phyloP scores from a whole-genome alignment of 2,113 vertebrate species.

The Microtus montanus region DNA sequence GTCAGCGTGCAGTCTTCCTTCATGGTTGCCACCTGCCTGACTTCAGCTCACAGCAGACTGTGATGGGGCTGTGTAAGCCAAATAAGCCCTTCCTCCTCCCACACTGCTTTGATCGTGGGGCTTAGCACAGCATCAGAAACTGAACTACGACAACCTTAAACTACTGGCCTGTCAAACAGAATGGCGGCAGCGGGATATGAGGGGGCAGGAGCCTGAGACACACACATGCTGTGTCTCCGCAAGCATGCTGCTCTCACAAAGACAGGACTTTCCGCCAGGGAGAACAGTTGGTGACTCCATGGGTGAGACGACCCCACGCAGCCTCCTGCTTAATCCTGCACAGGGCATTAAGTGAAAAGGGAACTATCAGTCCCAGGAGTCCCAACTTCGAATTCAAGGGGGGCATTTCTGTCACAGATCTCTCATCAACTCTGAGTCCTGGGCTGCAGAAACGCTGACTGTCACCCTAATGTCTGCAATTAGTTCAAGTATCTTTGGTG shows the following conservation, averaged over 20 bases:
- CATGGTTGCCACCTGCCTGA: background rate
- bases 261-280: background rate
- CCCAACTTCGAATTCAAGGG: background rate
- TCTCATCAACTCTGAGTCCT: background rate
- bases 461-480: background rate
- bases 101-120: background rate
- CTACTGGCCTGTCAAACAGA: background rate
- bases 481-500: background rate
- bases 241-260: background rate
- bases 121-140: background rate
- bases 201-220: background rate
- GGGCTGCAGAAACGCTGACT: background rate
- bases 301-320: background rate
- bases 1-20: background rate
- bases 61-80: background rate
- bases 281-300: background rate
- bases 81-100: background rate
- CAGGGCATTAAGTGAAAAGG: slow-evolving; percentile 26
- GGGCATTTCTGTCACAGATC: background rate
- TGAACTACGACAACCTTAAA: background rate
- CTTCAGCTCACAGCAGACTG: background rate
- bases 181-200: background rate
- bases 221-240: too few relatives aligned
- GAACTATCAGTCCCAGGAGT: background rate
- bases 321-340: background rate